A percentile compares a stretch with the other conserved stretches of the same genome.
These are phyloP conservation scores for Diplolepis rosae DNA, from an alignment of 2,888 invertebrate species.

Conservation along the genomic window DNA sequence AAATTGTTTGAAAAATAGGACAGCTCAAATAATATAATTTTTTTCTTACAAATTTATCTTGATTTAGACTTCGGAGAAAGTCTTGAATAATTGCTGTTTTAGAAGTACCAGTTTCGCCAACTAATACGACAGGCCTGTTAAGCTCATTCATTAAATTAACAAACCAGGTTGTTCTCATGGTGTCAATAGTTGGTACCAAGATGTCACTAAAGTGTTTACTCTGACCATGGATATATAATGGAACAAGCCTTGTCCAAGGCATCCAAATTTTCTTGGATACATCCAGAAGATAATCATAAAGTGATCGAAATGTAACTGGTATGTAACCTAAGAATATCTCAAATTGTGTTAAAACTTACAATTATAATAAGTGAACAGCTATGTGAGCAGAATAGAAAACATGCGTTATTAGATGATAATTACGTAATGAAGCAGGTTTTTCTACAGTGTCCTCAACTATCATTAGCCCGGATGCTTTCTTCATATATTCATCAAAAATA, in stretches of 20 bases:
- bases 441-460: slow-evolving; percentile 80
- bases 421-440: slow-evolving; percentile 79
- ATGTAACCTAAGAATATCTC: slow-evolving; percentile 77
- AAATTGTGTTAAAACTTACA: background rate
- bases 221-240: slow-evolving; percentile 84
- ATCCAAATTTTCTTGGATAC: slow-evolving; percentile 82
- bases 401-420: slow-evolving; percentile 47
- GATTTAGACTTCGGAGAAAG: slow-evolving; percentile 83
- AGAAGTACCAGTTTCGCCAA: slow-evolving; percentile 94
- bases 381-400: no score
- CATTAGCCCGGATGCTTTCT: slow-evolving; percentile 83
- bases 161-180: slow-evolving; percentile 86
- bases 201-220: slow-evolving; percentile 85
- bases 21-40: background rate
- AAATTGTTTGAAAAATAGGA: background rate
- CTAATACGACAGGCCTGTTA: slow-evolving; percentile 86
- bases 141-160: slow-evolving; percentile 85
- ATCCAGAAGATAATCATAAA: slow-evolving; percentile 90
- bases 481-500: slow-evolving; percentile 87
- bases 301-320: slow-evolving; percentile 81
- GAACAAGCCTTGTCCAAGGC: slow-evolving; percentile 89
- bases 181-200: slow-evolving; percentile 92
- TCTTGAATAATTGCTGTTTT: slow-evolving; percentile 92
- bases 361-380: background rate
- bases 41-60: slow-evolving; percentile 80